Conservation (phyloP, 2,888 invertebrate genomes). For the Mesoligia furuncula region DNA sequence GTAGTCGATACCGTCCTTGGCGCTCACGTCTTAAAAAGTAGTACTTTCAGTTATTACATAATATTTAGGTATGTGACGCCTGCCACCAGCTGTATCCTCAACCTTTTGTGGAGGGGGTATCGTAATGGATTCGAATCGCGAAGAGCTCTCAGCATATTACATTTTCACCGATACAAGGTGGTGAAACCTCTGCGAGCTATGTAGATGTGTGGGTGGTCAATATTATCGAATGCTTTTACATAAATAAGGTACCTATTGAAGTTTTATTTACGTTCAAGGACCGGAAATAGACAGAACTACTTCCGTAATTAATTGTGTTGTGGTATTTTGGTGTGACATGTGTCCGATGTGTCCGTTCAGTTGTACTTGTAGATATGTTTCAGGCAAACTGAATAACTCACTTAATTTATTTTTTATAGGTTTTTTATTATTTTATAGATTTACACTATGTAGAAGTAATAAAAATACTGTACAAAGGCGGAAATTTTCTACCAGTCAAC, state of each 20-base stretch:
- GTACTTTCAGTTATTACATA: not conserved
- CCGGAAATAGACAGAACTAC: constrained; percentile 15
- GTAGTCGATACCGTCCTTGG: too few relatives aligned
- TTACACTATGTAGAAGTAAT: too few relatives aligned
- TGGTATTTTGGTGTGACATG: constrained; percentile 3
- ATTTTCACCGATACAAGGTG: constrained; percentile 8
- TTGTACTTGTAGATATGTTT: not conserved
- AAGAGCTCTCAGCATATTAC: constrained; percentile 26
- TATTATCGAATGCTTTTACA: constrained; percentile 27
- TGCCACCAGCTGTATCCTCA: constrained; percentile 21
- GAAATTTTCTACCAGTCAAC: too few relatives aligned
- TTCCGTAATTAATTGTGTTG: constrained; percentile 12
- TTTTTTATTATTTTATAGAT: too few relatives aligned
- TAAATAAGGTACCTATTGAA: not conserved
- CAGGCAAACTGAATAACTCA: not conserved
- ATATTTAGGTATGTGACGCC: not conserved
- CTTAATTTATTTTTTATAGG: too few relatives aligned
- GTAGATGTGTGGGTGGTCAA: constrained; percentile 14
- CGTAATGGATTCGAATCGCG: not conserved
- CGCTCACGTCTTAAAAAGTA: not conserved
- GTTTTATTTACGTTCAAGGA: not conserved
- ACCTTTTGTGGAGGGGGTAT: constrained; percentile 4
- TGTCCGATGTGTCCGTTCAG: not conserved
- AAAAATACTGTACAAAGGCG: too few relatives aligned
- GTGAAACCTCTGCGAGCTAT: constrained; percentile 6